phyloP scores from a whole-genome alignment of 2,113 vertebrate genomes.

The Melospiza georgiana region DNA sequence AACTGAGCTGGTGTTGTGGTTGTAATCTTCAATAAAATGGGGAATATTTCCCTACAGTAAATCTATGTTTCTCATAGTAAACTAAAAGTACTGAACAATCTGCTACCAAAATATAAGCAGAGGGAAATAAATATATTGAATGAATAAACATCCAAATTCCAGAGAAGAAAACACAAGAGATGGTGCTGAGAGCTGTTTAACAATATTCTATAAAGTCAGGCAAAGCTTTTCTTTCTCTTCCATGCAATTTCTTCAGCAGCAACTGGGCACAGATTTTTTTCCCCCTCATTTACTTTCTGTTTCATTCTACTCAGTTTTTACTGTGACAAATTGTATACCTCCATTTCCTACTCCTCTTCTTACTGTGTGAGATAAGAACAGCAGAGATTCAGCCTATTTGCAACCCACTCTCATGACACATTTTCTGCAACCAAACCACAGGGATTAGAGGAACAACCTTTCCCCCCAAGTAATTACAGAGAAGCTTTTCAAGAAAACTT shows the following conservation, averaged over 20 bases:
- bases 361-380: background rate
- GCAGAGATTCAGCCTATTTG: background rate
- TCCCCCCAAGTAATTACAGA: background rate
- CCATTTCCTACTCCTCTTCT: background rate
- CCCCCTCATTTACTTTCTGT: background rate
- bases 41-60: background rate
- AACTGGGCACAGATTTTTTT: background rate
- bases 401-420: background rate
- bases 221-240: background rate
- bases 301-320: background rate
- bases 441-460: conserved; percentile 13
- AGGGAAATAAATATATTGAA: background rate
- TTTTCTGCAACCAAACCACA: background rate
- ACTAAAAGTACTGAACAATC: background rate
- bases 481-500: background rate
- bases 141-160: background rate
- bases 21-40: background rate
- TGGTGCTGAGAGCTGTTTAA: background rate
- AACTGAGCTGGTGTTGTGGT: background rate
- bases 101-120: background rate
- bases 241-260: background rate
- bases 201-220: background rate
- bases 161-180: background rate
- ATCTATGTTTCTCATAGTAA: background rate
- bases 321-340: background rate